These are phyloP conservation scores for Pandemis corylana DNA, from an alignment of 2,888 invertebrate species.

Conservation along the genomic window DNA sequence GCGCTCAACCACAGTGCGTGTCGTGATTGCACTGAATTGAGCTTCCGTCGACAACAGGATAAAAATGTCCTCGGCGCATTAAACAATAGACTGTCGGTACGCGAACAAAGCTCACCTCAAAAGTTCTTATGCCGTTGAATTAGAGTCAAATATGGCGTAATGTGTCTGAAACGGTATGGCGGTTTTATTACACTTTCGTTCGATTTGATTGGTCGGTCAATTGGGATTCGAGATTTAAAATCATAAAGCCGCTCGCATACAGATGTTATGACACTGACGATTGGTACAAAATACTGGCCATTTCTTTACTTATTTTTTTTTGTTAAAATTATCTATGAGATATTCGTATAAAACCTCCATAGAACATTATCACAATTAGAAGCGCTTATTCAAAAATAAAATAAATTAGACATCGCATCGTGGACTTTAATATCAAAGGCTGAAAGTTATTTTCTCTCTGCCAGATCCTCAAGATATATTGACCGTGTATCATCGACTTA, in stretches of 20 bases:
- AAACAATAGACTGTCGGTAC: constrained; percentile 45
- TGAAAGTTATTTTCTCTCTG: not conserved
- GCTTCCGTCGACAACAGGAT: constrained; percentile 45
- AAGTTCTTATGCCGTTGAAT: constrained; percentile 12
- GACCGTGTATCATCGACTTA: not conserved
- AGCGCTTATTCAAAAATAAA: too few species aligned
- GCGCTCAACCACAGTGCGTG: constrained; percentile 42
- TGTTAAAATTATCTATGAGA: too few species aligned
- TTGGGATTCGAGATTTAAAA: constrained; percentile 28
- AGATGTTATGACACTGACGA: not conserved
- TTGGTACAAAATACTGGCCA: not conserved
- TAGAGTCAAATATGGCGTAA: constrained; percentile 6
- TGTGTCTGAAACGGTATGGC: not conserved
- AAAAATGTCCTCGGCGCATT: constrained; percentile 47
- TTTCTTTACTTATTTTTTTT: not conserved
- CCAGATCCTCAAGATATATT: not conserved
- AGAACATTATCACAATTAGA: too few species aligned
- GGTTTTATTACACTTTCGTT: constrained; percentile 32
- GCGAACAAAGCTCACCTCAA: constrained; percentile 2
- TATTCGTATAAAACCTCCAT: too few species aligned
- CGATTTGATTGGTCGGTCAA: constrained; percentile 40
- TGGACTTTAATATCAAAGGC: not conserved
- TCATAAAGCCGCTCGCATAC: constrained; percentile 4
- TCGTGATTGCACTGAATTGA: constrained; percentile 48
- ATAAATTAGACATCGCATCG: not conserved